Conservation (phyloP, 2,797 vertebrate genomes). For the Rhadinocentrus ornatus region DNA sequence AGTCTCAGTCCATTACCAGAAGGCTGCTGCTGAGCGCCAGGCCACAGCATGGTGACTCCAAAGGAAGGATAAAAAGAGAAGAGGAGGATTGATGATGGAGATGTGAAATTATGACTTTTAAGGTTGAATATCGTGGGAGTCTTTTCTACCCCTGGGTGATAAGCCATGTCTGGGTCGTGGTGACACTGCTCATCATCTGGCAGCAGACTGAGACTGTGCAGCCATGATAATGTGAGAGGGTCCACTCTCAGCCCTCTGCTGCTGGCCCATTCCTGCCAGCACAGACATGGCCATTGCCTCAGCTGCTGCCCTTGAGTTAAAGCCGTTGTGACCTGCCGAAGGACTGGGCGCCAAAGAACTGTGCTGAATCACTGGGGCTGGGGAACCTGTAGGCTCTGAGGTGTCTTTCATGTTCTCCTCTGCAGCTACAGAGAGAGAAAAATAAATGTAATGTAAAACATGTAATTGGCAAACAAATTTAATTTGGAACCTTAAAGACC, state of each 20-base stretch:
- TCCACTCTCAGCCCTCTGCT: conserved; percentile 79
- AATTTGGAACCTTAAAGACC: background rate
- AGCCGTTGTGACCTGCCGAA: conserved; percentile 86
- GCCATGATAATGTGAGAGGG: conserved; percentile 95
- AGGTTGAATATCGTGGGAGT: conserved; percentile 22
- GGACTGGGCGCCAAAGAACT: conserved; percentile 87
- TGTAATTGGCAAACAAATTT: background rate
- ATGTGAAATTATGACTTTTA: conserved; percentile 43
- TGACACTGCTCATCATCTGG: conserved; percentile 92
- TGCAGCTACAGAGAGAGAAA: conserved; percentile 45
- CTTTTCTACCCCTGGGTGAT: conserved; percentile 54
- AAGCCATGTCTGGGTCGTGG: conserved; percentile 64
- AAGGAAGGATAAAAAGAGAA: conserved; percentile 59
- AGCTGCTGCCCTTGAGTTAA: conserved; percentile 91
- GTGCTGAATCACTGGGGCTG: conserved; percentile 94
- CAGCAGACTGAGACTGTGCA: conserved; percentile 94
- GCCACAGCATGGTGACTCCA: conserved; percentile 70
- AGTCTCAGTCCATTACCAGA: conserved; percentile 83
- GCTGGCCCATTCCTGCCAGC: conserved; percentile 94
- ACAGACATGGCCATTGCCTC: conserved; percentile 96
- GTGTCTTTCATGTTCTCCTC: conserved; percentile 92
- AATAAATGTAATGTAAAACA: background rate
- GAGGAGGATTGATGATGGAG: conserved; percentile 35
- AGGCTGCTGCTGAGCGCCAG: conserved; percentile 81
- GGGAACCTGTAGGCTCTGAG: conserved; percentile 91